Evolutionary conservation across 2,797 vertebrate genomes (phyloP).

Genomic region (Tenualosa thibaudeaui): DNA sequence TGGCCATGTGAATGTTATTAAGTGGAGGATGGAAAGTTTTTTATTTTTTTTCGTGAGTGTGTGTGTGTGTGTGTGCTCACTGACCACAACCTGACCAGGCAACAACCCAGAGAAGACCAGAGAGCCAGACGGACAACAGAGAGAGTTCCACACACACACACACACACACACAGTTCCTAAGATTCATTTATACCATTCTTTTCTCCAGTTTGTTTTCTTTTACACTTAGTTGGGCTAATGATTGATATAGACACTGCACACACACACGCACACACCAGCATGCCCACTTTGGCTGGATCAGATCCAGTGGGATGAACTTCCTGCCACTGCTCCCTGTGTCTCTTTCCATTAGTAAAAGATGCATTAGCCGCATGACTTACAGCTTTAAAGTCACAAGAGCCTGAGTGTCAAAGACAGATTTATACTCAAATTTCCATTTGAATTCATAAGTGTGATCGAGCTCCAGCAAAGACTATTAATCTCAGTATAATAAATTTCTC

Average conservation of each 20-base stretch:
- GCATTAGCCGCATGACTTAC: constrained; percentile 6
- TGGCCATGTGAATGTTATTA: constrained; percentile 78
- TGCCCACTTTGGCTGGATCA: neutral
- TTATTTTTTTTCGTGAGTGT: neutral
- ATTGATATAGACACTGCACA: constrained; percentile 1
- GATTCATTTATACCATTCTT: neutral
- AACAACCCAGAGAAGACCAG: constrained; percentile 2
- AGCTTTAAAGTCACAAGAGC: neutral
- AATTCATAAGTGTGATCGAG: constrained; percentile 9
- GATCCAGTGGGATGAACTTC: neutral
- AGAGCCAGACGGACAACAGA: constrained; percentile 11
- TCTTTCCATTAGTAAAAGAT: neutral
- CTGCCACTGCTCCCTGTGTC: neutral
- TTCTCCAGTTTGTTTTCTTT: neutral
- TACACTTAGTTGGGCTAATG: neutral
- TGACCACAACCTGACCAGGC: constrained; percentile 24
- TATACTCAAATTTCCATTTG: neutral
- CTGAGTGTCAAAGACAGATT: neutral
- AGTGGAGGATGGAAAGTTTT: constrained; percentile 61
- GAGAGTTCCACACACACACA: neutral
- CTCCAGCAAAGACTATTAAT: neutral
- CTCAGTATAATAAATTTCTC: neutral
- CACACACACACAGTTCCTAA: neutral
- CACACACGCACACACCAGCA: neutral
- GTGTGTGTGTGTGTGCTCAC: constrained; percentile 9